phyloP scores from a whole-genome alignment of 2,113 vertebrate genomes.

The Melanerpes aurifrons region DNA sequence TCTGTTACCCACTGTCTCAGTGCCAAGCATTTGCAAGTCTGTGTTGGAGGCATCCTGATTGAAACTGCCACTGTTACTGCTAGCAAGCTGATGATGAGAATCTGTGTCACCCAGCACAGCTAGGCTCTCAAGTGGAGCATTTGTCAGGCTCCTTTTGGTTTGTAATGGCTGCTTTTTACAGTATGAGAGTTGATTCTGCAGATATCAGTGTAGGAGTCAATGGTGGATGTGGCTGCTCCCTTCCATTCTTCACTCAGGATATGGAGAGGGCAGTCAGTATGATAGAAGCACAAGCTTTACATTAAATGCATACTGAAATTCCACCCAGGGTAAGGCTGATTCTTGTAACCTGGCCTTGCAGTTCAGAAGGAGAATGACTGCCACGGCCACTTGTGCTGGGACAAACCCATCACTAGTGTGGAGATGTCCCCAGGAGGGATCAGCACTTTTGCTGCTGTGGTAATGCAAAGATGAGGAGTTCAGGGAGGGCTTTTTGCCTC shows the following conservation, averaged over 20 bases:
- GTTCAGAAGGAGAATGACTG: not conserved
- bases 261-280: not conserved
- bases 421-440: not conserved
- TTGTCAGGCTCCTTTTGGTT: not conserved
- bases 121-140: not conserved
- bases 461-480: not conserved
- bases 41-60: not conserved
- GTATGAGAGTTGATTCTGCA: rapidly evolving
- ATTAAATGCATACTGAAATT: not conserved
- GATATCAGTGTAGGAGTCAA: rapidly evolving
- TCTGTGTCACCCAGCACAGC: not conserved
- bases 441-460: rapidly evolving
- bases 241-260: not conserved
- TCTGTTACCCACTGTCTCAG: not conserved
- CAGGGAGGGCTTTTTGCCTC: not conserved
- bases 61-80: not conserved
- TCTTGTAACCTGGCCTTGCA: not conserved
- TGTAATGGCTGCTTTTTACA: not conserved
- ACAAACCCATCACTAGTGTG: not conserved
- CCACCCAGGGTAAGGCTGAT: not conserved
- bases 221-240: not conserved
- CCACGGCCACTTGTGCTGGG: not conserved
- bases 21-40: not conserved
- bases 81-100: not conserved
- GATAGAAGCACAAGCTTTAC: not conserved